Conservation (phyloP, 2,797 vertebrate genomes). For the Acrocephalus scirpaceus region DNA sequence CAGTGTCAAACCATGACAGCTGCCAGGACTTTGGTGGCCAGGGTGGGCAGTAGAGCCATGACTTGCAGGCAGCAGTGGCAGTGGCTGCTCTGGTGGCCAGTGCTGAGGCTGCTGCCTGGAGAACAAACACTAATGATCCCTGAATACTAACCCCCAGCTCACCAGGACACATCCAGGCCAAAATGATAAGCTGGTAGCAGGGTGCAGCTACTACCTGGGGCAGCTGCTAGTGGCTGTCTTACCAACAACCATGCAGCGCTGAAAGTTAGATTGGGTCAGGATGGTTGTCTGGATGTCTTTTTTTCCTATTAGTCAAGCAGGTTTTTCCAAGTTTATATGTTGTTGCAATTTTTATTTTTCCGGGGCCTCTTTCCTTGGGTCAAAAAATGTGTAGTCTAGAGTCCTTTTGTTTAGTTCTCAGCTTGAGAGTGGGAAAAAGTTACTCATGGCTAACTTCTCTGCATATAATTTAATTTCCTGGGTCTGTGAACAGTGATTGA, state of each 20-base stretch:
- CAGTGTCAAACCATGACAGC: not conserved
- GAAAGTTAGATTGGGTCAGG: not conserved
- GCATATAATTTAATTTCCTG: slow-evolving; percentile 6
- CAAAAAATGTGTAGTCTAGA: slow-evolving; percentile 61
- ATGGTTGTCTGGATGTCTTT: not conserved
- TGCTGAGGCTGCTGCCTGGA: not conserved
- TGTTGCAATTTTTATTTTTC: not conserved
- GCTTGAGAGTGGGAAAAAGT: slow-evolving; percentile 36
- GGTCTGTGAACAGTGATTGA: not conserved
- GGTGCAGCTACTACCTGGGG: not conserved
- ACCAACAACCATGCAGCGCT: not conserved
- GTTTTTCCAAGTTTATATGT: slow-evolving; percentile 50
- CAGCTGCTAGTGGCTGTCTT: not conserved
- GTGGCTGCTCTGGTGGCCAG: not conserved
- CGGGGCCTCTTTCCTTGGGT: not conserved
- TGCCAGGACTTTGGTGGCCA: not conserved
- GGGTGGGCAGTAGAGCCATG: fast-evolving
- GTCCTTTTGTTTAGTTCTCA: slow-evolving; percentile 56
- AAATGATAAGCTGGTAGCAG: not conserved
- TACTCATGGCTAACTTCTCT: slow-evolving; percentile 6
- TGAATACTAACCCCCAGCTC: not conserved
- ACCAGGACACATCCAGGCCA: not conserved
- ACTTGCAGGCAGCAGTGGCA: not conserved
- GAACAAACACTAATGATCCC: not conserved
- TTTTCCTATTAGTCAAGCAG: not conserved